phyloP scores from a whole-genome alignment of 2,888 invertebrate species.

The Acanthopleura granulata region DNA sequence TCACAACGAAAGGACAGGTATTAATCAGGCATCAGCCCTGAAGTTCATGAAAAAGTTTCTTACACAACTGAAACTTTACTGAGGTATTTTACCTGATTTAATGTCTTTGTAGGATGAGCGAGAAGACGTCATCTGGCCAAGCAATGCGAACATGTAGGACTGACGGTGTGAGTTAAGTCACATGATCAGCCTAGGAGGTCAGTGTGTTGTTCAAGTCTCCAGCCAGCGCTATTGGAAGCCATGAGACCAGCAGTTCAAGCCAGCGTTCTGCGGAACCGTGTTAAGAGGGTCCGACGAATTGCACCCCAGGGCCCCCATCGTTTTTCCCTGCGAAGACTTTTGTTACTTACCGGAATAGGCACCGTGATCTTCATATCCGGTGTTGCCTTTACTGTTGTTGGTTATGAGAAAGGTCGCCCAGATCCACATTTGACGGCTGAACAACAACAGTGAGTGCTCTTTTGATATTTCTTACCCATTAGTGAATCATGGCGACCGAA shows the following conservation, averaged over 20 bases:
- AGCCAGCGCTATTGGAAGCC: background rate
- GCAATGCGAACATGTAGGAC: background rate
- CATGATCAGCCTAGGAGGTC: background rate
- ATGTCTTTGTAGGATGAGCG: too few species aligned
- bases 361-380: conserved; percentile 11
- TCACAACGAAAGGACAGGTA: too few species aligned
- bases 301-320: background rate
- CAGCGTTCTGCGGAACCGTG: conserved; percentile 7
- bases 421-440: background rate
- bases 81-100: too few species aligned
- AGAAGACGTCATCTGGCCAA: background rate
- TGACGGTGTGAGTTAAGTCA: background rate
- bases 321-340: background rate
- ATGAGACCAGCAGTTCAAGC: conserved; percentile 13
- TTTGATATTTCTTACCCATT: too few species aligned
- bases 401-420: background rate
- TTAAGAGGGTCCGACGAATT: background rate
- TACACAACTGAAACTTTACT: too few species aligned
- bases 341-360: background rate
- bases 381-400: background rate
- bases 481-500: too few species aligned
- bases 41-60: too few species aligned
- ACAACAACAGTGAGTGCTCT: too few species aligned
- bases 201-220: background rate
- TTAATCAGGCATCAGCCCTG: too few species aligned